A percentile compares a stretch with the other conserved stretches of the same genome.
Evolutionary conservation across 64 coral and sea anemone genomes (phyloP).

Genomic region (Pocillopora damicornis): DNA sequence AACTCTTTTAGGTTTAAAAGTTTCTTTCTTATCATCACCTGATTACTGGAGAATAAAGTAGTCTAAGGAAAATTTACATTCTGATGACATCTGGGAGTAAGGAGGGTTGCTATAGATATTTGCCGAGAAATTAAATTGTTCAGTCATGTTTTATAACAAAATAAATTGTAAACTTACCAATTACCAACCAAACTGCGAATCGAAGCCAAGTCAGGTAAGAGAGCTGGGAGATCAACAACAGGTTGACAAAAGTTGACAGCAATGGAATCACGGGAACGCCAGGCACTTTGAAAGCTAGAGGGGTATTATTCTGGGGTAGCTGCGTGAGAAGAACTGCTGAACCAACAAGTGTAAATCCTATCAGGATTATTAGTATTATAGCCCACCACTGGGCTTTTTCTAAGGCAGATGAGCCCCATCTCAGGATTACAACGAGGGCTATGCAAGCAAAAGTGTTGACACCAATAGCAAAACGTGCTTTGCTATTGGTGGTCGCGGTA

Average conservation of each 20-base stretch:
- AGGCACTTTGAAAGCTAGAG: constrained; percentile 29
- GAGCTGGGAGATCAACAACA: constrained; percentile 25
- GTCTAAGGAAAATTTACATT: no score
- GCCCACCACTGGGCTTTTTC: constrained; percentile 5
- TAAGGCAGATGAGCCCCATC: not conserved
- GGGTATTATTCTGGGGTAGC: constrained; percentile 35
- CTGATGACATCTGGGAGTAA: no score
- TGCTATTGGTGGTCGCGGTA: not conserved
- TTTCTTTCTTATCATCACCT: no score
- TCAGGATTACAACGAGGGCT: not conserved
- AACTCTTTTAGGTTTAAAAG: no score
- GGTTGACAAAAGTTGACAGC: not conserved
- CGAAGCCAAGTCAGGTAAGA: constrained; percentile 28
- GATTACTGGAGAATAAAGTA: no score
- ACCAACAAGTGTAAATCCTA: not conserved
- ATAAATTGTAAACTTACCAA: constrained; percentile 14
- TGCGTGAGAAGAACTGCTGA: not conserved
- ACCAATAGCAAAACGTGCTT: not conserved
- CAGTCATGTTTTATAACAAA: not conserved
- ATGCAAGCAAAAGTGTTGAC: not conserved
- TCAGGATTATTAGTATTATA: not conserved
- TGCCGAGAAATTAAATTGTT: no score
- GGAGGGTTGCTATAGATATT: no score
- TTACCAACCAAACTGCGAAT: constrained; percentile 44
- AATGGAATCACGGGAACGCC: constrained; percentile 36